Percentiles rank a stretch among this genome's conserved stretches.
phyloP scores from a whole-genome alignment of 2,113 vertebrate genomes.

The Larimichthys polyactis region DNA sequence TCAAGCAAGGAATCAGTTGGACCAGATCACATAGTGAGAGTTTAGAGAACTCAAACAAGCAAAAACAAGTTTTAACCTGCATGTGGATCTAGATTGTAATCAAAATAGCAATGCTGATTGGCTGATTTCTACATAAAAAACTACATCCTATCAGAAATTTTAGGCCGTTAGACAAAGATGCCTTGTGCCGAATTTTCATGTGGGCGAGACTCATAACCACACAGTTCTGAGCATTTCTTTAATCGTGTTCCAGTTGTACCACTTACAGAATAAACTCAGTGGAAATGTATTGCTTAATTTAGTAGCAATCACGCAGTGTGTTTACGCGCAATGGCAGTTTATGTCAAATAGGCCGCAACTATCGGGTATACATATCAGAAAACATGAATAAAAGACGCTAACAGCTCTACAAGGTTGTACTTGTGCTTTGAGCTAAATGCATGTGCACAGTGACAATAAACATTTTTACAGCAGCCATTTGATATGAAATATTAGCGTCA shows the following conservation, averaged over 20 bases:
- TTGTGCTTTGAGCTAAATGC: background rate
- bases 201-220: background rate
- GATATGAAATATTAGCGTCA: no score
- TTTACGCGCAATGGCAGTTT: background rate
- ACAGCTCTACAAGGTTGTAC: background rate
- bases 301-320: background rate
- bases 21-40: background rate
- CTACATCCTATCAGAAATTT: background rate
- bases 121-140: background rate
- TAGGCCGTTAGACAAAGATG: background rate
- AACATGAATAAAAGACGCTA: background rate
- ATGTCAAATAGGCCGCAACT: background rate
- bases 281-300: background rate
- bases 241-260: background rate
- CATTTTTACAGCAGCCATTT: no score
- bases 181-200: background rate
- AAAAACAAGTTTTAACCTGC: background rate
- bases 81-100: background rate
- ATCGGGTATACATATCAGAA: background rate
- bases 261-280: slow-evolving; percentile 1
- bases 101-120: background rate
- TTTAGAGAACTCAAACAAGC: background rate
- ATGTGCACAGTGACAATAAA: no score
- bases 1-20: slow-evolving; percentile 16
- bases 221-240: background rate